These are phyloP conservation scores for Oasisia sp. DNA, from an alignment of 2,888 invertebrate species.

Conservation along the genomic window DNA sequence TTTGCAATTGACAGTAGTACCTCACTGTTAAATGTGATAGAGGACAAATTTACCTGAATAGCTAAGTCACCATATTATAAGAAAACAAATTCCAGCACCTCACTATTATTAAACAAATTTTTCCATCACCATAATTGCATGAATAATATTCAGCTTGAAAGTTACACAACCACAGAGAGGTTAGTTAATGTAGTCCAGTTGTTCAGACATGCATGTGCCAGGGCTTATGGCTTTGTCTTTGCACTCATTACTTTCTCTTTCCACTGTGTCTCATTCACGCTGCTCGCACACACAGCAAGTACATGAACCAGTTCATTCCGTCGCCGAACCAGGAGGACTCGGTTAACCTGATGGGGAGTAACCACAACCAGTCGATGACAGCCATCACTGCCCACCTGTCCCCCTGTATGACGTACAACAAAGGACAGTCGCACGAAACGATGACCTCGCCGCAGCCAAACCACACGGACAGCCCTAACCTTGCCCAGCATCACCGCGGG, in stretches of 20 bases:
- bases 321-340: not conserved
- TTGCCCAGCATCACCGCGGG: not conserved
- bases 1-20: too few species aligned
- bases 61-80: too few species aligned
- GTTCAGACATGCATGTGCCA: not conserved
- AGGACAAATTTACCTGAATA: too few species aligned
- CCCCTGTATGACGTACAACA: not conserved
- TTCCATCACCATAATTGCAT: too few species aligned
- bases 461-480: not conserved
- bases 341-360: not conserved
- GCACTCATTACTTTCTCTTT: not conserved
- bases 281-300: not conserved
- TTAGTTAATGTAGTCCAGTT: not conserved
- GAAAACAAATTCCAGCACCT: too few species aligned
- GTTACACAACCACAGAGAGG: too few species aligned
- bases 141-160: too few species aligned
- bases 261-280: not conserved
- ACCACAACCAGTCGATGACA: not conserved
- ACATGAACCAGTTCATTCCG: constrained; percentile 6
- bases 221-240: not conserved
- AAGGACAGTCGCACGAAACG: not conserved
- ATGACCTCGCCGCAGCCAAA: not conserved
- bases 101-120: too few species aligned
- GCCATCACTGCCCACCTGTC: not conserved
- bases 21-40: too few species aligned